Evolutionary conservation across 2,797 vertebrate genomes (phyloP).

Genomic region (Pipistrellus nathusii): DNA sequence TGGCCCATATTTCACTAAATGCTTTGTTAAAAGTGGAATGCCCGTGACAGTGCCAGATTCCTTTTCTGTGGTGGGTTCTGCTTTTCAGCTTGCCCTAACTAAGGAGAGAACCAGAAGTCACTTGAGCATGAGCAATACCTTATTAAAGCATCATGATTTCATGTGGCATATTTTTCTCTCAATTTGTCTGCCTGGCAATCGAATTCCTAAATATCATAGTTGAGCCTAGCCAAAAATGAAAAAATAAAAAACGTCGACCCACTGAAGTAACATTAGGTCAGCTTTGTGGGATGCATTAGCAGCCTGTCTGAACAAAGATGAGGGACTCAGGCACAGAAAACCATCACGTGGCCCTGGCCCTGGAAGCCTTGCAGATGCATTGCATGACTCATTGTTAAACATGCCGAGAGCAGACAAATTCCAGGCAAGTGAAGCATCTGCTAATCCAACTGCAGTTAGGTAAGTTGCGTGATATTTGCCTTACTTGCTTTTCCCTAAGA

Average conservation of each 20-base stretch:
- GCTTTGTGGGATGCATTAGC: constrained; percentile 61
- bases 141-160: constrained; percentile 81
- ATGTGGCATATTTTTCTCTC: constrained; percentile 74
- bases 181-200: constrained; percentile 79
- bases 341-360: constrained; percentile 76
- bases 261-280: constrained; percentile 77
- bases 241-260: constrained; percentile 69
- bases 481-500: constrained; percentile 69
- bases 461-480: constrained; percentile 76
- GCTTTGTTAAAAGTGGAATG: constrained; percentile 57
- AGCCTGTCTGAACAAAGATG: constrained; percentile 63
- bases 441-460: constrained; percentile 78
- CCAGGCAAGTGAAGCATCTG: constrained; percentile 81
- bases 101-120: constrained; percentile 55
- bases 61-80: constrained; percentile 43
- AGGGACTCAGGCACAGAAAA: constrained; percentile 73
- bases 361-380: constrained; percentile 75
- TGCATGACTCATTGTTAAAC: constrained; percentile 85
- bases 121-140: constrained; percentile 77
- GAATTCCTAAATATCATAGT: constrained; percentile 80
- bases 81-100: constrained; percentile 64
- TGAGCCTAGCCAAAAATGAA: constrained; percentile 31
- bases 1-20: not conserved
- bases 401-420: constrained; percentile 78
- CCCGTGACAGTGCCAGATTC: constrained; percentile 24